phyloP scores from a whole-genome alignment of 2,797 vertebrate species.

The Sebastes vulpes region DNA sequence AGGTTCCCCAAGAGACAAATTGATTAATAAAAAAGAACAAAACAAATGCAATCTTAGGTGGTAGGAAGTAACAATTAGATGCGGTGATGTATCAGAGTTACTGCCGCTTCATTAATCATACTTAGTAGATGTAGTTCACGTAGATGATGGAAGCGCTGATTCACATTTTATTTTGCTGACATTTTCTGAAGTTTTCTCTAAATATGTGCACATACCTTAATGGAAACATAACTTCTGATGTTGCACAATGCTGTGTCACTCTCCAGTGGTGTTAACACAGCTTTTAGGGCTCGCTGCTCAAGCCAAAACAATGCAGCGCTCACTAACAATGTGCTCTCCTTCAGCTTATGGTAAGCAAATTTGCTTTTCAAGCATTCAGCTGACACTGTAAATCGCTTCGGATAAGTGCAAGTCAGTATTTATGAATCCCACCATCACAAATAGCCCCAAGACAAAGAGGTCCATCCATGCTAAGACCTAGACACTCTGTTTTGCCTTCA shows the following conservation, averaged over 20 bases:
- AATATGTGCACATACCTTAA: background rate
- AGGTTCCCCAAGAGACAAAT: background rate
- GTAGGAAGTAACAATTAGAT: background rate
- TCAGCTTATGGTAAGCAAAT: constrained; percentile 45
- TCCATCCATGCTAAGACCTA: background rate
- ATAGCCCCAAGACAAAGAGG: constrained; percentile 45
- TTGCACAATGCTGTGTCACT: background rate
- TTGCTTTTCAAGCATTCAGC: constrained; percentile 45
- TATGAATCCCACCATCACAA: constrained; percentile 46
- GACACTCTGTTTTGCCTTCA: constrained; percentile 24
- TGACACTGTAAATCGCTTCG: constrained; percentile 32
- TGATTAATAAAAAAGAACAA: background rate
- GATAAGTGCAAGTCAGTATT: constrained; percentile 59
- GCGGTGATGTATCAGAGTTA: background rate
- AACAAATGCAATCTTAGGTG: background rate
- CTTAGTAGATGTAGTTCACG: background rate
- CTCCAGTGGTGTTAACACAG: background rate
- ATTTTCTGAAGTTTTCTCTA: background rate
- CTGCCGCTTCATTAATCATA: background rate
- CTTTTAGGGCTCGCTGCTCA: background rate
- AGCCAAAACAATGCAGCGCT: background rate
- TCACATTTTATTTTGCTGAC: background rate
- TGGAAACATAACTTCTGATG: background rate
- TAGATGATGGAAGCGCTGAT: background rate
- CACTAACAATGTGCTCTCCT: background rate